phyloP scores from a whole-genome alignment of 2,113 vertebrate species.

The Pagrus major region DNA sequence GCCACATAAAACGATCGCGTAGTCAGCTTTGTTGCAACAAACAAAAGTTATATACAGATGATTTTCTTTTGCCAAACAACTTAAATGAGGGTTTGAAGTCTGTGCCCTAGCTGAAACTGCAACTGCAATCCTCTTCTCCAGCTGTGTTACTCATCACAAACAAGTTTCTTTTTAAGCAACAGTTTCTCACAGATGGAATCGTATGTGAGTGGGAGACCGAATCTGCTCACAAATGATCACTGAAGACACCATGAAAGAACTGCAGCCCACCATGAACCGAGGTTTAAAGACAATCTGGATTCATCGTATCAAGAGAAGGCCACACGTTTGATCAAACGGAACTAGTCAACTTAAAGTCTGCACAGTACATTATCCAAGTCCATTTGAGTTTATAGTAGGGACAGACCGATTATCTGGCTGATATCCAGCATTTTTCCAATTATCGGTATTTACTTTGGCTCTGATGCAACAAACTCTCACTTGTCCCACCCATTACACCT shows the following conservation, averaged over 20 bases:
- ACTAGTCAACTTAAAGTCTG: not conserved
- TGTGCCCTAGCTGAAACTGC: constrained; percentile 13
- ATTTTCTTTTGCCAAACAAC: constrained; percentile 53
- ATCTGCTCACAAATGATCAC: not conserved
- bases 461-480: too few relatives aligned
- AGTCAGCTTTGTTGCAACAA: constrained; percentile 43
- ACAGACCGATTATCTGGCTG: too few relatives aligned
- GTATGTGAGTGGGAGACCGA: not conserved
- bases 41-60: constrained; percentile 56
- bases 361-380: not conserved
- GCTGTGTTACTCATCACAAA: constrained; percentile 38
- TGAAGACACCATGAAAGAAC: not conserved
- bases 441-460: too few relatives aligned
- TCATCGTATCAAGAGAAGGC: not conserved
- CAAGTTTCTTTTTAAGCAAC: not conserved
- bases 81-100: constrained; percentile 52
- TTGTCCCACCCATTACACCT: too few relatives aligned
- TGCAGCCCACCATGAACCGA: not conserved
- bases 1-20: constrained; percentile 58
- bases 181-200: constrained; percentile 13
- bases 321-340: not conserved
- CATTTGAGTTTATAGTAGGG: not conserved
- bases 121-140: constrained; percentile 14
- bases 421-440: too few relatives aligned
- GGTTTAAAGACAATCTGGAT: not conserved